phyloP scores from a whole-genome alignment of 1,140 invertebrate species.

The Caenorhabditis elegans region WBcel235 BX284604.4:9144001-9144500 shows the following conservation, averaged over 20 bases:
- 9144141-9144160: slow-evolving; percentile 86
- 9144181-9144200: slow-evolving; percentile 90
- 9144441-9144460: not conserved
- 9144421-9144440: not conserved
- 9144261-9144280: too few species aligned
- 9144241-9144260: slow-evolving; percentile 84
- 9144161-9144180: slow-evolving; percentile 83
- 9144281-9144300: too few species aligned
- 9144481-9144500: not conserved
- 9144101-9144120: too few species aligned
- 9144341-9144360: too few species aligned
- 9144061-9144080: slow-evolving; percentile 80
- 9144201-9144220: slow-evolving; percentile 87
- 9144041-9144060: slow-evolving; percentile 87
- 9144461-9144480: not conserved
- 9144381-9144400: too few species aligned
- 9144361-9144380: too few species aligned
- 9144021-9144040: slow-evolving; percentile 90
- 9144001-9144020: slow-evolving; percentile 93
- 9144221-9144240: slow-evolving; percentile 92
- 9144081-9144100: too few species aligned
- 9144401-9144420: too few species aligned
- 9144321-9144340: too few species aligned
- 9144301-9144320: too few species aligned
- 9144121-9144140: too few species aligned